Evolutionary conservation across 2,888 invertebrate species (phyloP), one percentile per base, ranked within the genome.

Genomic region (Hylaea fasciaria): DNA sequence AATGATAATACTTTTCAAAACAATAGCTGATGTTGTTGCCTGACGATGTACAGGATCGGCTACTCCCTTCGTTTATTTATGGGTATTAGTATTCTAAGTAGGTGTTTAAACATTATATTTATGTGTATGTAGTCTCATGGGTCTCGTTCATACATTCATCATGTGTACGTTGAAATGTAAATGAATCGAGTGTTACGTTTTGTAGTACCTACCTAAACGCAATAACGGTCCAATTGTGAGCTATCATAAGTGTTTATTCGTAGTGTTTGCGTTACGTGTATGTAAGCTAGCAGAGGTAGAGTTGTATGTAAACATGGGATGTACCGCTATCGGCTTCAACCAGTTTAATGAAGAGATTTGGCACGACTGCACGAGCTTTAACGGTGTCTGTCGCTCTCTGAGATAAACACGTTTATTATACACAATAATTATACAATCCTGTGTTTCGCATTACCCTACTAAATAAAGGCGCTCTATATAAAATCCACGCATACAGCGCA

Each of bases 271-370:
- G 22, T 54, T 62, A 76, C 72, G 72, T 68, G 68, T 29, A 53
- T 68, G 68, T 29, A 53, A 60, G 46, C 60, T 73, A 81, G 80
- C 80, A 80, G 43, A 55, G 47, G 82, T 82, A 74, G 81, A 74
- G 72, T 55, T 68, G 74, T 69, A 77, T 77, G 81, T 81, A 83
- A 82, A 82, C 81, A 66, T 74, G 82, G 79, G 78, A 81, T 76
- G 85, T 81, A 82, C 83, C 82, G 86, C 82, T 83, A 81, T 83
- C 82, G 79, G 76, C 61, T 74, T 74, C 82, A 81, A 82, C 85
- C 85, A 84, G 83, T 86, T 85, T 89, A 89, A 91, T 89, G 86
- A 89, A 89, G 88, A 89, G 87, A 91, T 91, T 89, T 89, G 90
- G 91, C 90, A 89, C 89, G 89, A 86, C 76, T 82, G 82, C 82